Percentiles rank a stretch among this genome's conserved stretches.
Conservation (phyloP, 2,888 invertebrate species). For the Eristalis pertinax region DNA sequence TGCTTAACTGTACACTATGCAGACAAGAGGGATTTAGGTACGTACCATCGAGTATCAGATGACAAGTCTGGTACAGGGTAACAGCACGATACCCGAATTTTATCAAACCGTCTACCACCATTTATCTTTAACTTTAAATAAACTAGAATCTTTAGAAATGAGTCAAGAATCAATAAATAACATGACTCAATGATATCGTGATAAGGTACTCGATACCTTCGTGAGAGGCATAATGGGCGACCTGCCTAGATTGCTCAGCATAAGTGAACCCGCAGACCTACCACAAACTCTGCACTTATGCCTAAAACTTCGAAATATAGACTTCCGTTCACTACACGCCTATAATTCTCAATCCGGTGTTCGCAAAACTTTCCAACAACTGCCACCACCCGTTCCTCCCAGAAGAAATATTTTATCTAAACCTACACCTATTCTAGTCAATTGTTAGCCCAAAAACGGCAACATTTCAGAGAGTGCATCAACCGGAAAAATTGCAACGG, state of each 20-base stretch:
- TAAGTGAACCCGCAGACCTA: constrained; percentile 10
- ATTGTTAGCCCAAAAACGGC: too few relatives aligned
- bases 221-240: constrained; percentile 17
- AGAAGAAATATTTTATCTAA: too few relatives aligned
- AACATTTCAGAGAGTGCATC: too few relatives aligned
- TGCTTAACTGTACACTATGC: constrained; percentile 5
- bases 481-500: too few relatives aligned
- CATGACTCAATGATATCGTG: background rate
- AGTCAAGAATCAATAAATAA: constrained; percentile 18
- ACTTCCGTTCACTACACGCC: too few relatives aligned
- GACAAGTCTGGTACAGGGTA: constrained; percentile 16
- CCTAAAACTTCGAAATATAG: too few relatives aligned
- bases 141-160: constrained; percentile 15
- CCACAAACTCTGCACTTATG: background rate
- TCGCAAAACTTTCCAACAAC: too few relatives aligned
- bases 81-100: constrained; percentile 10
- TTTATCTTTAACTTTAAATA: constrained; percentile 24
- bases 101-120: constrained; percentile 30
- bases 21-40: too few relatives aligned
- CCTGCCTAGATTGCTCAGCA: constrained; percentile 13
- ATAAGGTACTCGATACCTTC: constrained; percentile 19
- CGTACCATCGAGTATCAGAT: too few relatives aligned
- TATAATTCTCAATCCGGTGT: too few relatives aligned
- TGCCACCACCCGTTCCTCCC: too few relatives aligned
- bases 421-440: too few relatives aligned